These are phyloP conservation scores for Bursaphelenchus okinawaensis DNA, from an alignment of 2,888 invertebrate species.

Conservation along the genomic window DNA sequence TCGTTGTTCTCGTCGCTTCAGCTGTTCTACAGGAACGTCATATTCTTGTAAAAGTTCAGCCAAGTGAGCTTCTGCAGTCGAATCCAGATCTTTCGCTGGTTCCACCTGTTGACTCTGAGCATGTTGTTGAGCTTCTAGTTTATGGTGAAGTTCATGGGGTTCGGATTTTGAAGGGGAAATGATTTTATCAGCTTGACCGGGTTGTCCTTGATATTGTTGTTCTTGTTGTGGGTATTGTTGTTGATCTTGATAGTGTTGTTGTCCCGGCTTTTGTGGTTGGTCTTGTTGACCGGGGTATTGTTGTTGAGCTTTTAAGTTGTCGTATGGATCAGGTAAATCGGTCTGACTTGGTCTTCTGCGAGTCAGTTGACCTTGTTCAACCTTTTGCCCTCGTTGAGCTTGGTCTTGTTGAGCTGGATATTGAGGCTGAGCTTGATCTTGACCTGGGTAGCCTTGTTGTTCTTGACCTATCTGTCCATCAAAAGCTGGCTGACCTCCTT, in stretches of 20 bases:
- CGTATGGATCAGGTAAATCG: neutral
- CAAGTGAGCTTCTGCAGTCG: constrained; percentile 26
- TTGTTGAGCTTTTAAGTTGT: neutral
- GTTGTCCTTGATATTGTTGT: constrained; percentile 6
- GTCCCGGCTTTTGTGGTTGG: neutral
- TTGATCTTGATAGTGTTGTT: neutral
- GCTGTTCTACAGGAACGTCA: constrained; percentile 15
- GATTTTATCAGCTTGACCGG: neutral
- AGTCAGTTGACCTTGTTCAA: constrained; percentile 6
- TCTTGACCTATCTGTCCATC: neutral
- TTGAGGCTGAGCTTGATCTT: neutral
- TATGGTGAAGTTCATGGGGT: neutral
- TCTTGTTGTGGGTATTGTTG: constrained; percentile 2
- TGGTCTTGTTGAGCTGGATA: neutral
- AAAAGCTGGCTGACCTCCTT: no score
- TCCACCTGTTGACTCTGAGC: neutral
- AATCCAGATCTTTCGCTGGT: constrained; percentile 12
- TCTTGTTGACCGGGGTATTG: neutral
- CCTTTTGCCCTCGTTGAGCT: neutral
- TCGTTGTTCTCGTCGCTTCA: constrained; percentile 7
- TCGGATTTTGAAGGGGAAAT: neutral
- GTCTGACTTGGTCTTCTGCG: neutral
- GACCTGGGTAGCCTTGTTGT: neutral
- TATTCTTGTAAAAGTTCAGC: constrained; percentile 29
- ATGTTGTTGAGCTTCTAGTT: neutral